These are phyloP conservation scores for Myotis planiceps DNA, from an alignment of 2,797 vertebrate species.

Conservation along the genomic window DNA sequence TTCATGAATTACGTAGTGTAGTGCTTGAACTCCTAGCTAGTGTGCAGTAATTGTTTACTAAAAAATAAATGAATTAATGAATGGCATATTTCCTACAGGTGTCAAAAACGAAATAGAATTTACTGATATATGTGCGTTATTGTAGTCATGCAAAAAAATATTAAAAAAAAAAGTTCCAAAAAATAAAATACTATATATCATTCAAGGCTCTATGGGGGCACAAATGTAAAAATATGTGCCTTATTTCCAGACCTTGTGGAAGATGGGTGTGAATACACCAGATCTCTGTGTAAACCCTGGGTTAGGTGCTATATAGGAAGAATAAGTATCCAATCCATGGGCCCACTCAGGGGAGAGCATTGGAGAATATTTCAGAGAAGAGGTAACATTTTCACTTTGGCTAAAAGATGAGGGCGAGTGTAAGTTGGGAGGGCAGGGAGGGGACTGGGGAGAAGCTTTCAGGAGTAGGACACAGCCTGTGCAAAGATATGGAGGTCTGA, in stretches of 20 bases:
- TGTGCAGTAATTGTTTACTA: background rate
- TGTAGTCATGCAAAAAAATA: background rate
- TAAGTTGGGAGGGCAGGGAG: background rate
- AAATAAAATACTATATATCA: background rate
- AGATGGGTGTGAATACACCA: background rate
- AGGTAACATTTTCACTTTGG: background rate
- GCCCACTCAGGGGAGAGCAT: background rate
- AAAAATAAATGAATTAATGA: background rate
- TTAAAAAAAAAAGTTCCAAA: background rate
- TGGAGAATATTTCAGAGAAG: background rate
- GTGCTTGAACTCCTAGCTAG: background rate
- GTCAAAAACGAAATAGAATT: background rate
- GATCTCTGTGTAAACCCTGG: background rate
- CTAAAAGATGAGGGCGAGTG: background rate
- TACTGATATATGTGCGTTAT: background rate
- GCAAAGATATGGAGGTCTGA: background rate
- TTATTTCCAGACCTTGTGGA: background rate
- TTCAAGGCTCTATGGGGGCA: background rate
- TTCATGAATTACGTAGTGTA: background rate
- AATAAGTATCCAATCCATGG: accelerated
- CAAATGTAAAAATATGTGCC: background rate
- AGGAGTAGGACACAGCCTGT: too few relatives aligned
- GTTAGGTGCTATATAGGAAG: background rate
- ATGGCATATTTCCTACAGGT: background rate
- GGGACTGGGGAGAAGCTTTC: background rate